Conservation (phyloP, 2,797 vertebrate genomes). For the Ambastaia sidthimunki region DNA sequence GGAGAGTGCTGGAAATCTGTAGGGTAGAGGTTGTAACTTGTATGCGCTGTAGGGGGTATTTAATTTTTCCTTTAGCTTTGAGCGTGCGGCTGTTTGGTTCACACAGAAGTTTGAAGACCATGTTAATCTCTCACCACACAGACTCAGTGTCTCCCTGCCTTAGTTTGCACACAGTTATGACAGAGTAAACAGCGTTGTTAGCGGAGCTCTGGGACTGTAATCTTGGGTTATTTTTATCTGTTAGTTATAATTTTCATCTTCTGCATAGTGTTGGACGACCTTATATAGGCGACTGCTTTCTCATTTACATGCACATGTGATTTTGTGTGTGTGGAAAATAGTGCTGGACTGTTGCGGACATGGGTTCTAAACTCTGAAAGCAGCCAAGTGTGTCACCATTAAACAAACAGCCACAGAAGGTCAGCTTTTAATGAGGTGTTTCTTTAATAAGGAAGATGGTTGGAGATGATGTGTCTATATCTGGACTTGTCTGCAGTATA, state of each 20-base stretch:
- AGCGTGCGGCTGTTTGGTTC: slow-evolving; percentile 4
- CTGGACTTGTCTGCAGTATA: slow-evolving; percentile 5
- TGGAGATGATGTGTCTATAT: slow-evolving; percentile 4
- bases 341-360: neutral
- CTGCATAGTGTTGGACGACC: slow-evolving; percentile 32
- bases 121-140: neutral
- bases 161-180: slow-evolving; percentile 47
- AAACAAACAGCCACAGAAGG: slow-evolving; percentile 34
- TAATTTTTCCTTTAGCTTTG: neutral
- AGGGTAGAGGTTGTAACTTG: neutral
- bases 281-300: slow-evolving; percentile 21
- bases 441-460: slow-evolving; percentile 2
- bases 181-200: slow-evolving; percentile 59
- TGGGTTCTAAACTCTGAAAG: slow-evolving; percentile 1
- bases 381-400: neutral
- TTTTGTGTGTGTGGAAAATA: neutral
- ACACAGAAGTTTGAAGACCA: slow-evolving; percentile 16
- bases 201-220: slow-evolving; percentile 58
- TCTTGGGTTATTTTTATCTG: slow-evolving; percentile 69
- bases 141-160: slow-evolving; percentile 41
- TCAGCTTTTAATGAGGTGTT: slow-evolving; percentile 30
- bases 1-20: neutral
- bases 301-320: neutral
- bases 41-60: slow-evolving; percentile 5
- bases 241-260: slow-evolving; percentile 41